phyloP scores from a whole-genome alignment of 2,113 vertebrate genomes.

The Xiphophorus maculatus region DNA sequence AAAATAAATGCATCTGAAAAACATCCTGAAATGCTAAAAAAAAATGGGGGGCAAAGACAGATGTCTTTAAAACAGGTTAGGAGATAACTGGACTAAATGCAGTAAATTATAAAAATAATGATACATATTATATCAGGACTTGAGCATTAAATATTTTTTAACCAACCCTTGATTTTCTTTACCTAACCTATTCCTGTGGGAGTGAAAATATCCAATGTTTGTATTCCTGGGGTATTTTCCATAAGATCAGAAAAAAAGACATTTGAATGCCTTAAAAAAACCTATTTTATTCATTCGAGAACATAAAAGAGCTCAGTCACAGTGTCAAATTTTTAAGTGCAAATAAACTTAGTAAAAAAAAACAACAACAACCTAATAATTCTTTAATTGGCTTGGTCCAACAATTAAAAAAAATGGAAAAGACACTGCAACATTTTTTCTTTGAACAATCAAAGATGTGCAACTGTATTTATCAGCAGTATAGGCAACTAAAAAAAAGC shows the following conservation, averaged over 20 bases:
- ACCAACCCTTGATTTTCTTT: too few relatives aligned
- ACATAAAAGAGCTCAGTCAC: constrained; percentile 62
- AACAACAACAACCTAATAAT: not conserved
- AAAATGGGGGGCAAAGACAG: too few relatives aligned
- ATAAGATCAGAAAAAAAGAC: not conserved
- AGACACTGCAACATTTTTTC: constrained; percentile 13
- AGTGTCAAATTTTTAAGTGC: constrained; percentile 72
- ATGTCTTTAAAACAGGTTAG: too few relatives aligned
- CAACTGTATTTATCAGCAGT: constrained; percentile 43
- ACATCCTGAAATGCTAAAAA: too few relatives aligned
- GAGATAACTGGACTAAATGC: too few relatives aligned
- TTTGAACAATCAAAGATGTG: constrained; percentile 25
- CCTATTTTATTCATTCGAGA: constrained; percentile 52
- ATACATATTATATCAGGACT: too few relatives aligned
- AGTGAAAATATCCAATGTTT: not conserved
- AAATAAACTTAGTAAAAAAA: constrained; percentile 60
- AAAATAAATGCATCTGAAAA: too few relatives aligned
- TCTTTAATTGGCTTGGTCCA: constrained; percentile 28
- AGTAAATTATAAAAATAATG: too few relatives aligned
- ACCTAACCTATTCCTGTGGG: not conserved
- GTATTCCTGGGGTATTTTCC: not conserved
- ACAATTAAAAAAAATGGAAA: constrained; percentile 24
- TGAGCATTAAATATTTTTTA: too few relatives aligned
- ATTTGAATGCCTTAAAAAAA: constrained; percentile 34
- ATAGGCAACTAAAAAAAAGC: constrained; percentile 26